A percentile compares a stretch with the other conserved stretches of the same genome.
Conservation (phyloP, 2,888 invertebrate genomes). For the Myathropa florea region DNA sequence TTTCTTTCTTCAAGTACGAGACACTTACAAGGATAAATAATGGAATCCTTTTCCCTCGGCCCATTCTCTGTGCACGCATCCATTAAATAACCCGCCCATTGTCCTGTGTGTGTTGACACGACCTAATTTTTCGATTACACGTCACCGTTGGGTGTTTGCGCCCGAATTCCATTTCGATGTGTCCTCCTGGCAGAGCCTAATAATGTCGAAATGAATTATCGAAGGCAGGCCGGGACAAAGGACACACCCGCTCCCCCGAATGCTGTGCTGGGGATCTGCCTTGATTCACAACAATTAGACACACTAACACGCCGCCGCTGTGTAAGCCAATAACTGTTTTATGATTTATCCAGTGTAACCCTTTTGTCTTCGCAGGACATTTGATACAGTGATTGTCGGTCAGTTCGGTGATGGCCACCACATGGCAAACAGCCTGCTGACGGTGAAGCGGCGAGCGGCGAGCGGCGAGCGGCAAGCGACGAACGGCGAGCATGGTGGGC, state of each 20-base stretch:
- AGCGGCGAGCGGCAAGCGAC: background rate
- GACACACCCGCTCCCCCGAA: background rate
- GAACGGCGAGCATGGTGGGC: slow-evolving; percentile 22
- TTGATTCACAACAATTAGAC: slow-evolving; percentile 60
- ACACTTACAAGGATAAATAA: slow-evolving; percentile 61
- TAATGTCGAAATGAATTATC: slow-evolving; percentile 64
- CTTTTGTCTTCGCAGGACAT: slow-evolving; percentile 61
- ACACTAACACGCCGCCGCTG: slow-evolving; percentile 30
- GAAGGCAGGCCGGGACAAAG: slow-evolving; percentile 33
- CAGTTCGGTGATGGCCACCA: slow-evolving; percentile 37
- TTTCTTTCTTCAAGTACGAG: slow-evolving; percentile 50
- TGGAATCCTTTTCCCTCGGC: slow-evolving; percentile 61
- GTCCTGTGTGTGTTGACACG: slow-evolving; percentile 67
- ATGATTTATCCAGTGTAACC: slow-evolving; percentile 49
- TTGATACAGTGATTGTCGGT: slow-evolving; percentile 62
- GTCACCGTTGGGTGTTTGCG: slow-evolving; percentile 7
- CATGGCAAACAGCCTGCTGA: slow-evolving; percentile 22
- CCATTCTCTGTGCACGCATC: slow-evolving; percentile 65
- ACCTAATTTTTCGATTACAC: slow-evolving; percentile 68
- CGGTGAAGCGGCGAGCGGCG: background rate
- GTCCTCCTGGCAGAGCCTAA: slow-evolving; percentile 34
- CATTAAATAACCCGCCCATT: slow-evolving; percentile 67
- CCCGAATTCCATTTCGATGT: slow-evolving; percentile 40
- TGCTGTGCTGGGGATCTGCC: too few species aligned
- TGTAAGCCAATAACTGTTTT: slow-evolving; percentile 50